Evolutionary conservation across 2,888 invertebrate species (phyloP), one percentile per base, ranked within the genome.

Genomic region (Agonum fuliginosum): DNA sequence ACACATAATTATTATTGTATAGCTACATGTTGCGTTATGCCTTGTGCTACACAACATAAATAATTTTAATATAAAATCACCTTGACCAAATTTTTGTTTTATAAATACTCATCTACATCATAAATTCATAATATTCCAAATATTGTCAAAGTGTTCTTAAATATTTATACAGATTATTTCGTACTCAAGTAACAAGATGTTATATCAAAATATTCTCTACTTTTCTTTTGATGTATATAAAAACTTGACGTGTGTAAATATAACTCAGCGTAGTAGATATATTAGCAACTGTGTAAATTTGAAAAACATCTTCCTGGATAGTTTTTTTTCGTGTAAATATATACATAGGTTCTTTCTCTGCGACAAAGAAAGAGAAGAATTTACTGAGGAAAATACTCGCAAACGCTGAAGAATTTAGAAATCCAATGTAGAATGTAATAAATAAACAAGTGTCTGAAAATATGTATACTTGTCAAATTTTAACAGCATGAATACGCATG

Each of bases 81-180:
- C 37, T 37, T 37, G 37, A 37, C 37, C n/a, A 37, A 37, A n/a
- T n/a, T n/a, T n/a, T n/a, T n/a, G n/a, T n/a, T 37, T 37, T 34
- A 2, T 34, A 34, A 6, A 34, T 2, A 10, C 34, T 37, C 10
- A 37, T 12, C 43, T n/a, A 5, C 8, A 43, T 14, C 22, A 54
- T 54, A 54, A 54, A 24, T 54, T 54, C 24, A 54, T 54, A 48
- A n/a, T n/a, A n/a, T n/a, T n/a, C n/a, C n/a, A n/a, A 48, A 48
- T 48, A 54, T 24, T 27, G 4, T 54, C 10, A 5, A 22, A 54
- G 8, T 0, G 22, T 24, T 24, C 20, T 20, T 8, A 54, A 54
- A 54, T 54, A 24, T 24, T 22, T 54, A 12, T 5, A 24, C 10
- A 24, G 12, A 54, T 54, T 5, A 24, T 22, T 5, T 54, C n/a